These are phyloP conservation scores for Habroteleia sp. DNA, from an alignment of 2,888 invertebrate species.

Conservation along the genomic window DNA sequence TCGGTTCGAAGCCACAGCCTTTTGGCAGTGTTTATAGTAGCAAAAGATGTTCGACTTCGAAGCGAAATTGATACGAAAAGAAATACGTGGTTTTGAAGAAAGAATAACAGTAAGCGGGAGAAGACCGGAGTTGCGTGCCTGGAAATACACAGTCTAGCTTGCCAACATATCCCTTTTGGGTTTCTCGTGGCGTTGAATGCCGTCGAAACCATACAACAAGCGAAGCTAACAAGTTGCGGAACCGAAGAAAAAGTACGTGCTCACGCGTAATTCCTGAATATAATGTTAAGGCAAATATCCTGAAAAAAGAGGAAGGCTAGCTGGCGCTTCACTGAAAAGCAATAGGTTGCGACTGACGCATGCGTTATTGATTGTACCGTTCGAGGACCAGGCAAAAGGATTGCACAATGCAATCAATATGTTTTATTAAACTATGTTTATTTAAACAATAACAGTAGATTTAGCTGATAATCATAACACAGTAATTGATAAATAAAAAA, in stretches of 20 bases:
- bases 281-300: constrained; percentile 16
- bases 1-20: constrained; percentile 7
- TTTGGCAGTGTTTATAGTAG: constrained; percentile 5
- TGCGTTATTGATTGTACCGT: too few relatives aligned
- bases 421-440: too few relatives aligned
- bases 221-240: constrained; percentile 57
- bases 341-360: constrained; percentile 21
- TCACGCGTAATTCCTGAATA: constrained; percentile 62
- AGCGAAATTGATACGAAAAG: constrained; percentile 30
- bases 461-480: too few relatives aligned
- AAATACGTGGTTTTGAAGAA: constrained; percentile 32
- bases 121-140: constrained; percentile 59
- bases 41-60: constrained; percentile 29
- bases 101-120: constrained; percentile 30
- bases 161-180: constrained; percentile 51
- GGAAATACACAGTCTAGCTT: constrained; percentile 62
- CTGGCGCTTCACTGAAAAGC: constrained; percentile 24
- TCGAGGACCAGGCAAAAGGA: too few relatives aligned
- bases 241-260: constrained; percentile 58
- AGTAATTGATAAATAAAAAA: too few relatives aligned
- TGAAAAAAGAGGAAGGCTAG: constrained; percentile 10
- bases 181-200: constrained; percentile 54
- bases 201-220: constrained; percentile 52
- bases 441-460: too few relatives aligned
- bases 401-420: too few relatives aligned